phyloP scores from a whole-genome alignment of 2,797 vertebrate species.

The Glossophaga mutica region DNA sequence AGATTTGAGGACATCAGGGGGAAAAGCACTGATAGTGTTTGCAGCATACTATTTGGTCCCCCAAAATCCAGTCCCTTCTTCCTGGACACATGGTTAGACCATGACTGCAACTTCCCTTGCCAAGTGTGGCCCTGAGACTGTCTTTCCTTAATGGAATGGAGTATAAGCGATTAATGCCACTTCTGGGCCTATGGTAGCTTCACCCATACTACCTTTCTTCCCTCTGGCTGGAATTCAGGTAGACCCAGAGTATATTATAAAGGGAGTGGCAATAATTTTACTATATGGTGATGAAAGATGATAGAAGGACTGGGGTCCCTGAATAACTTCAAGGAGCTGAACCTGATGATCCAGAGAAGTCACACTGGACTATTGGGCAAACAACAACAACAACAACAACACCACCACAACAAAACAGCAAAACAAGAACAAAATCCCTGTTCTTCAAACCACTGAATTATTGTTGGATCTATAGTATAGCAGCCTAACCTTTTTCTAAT shows the following conservation, averaged over 20 bases:
- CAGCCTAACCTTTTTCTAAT: neutral
- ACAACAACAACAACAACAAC: neutral
- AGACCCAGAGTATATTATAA: neutral
- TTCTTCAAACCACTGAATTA: neutral
- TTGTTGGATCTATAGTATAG: neutral
- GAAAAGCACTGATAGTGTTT: neutral
- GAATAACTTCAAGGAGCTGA: neutral
- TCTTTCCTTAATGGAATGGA: neutral
- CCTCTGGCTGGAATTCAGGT: neutral
- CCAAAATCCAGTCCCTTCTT: neutral
- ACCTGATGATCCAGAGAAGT: neutral
- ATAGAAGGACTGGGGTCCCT: neutral
- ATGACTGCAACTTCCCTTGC: neutral
- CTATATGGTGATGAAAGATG: neutral
- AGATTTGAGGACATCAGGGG: neutral
- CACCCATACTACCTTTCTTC: neutral
- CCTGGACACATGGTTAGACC: neutral
- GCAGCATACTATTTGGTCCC: neutral
- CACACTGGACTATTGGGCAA: neutral
- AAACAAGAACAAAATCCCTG: no score
- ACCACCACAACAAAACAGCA: neutral
- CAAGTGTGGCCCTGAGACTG: neutral
- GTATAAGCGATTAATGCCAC: neutral
- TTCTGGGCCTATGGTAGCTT: neutral
- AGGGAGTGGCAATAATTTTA: neutral